These are phyloP conservation scores for Dendrolimus kikuchii DNA, from an alignment of 1,140 invertebrate genomes.

Conservation along the genomic window DNA sequence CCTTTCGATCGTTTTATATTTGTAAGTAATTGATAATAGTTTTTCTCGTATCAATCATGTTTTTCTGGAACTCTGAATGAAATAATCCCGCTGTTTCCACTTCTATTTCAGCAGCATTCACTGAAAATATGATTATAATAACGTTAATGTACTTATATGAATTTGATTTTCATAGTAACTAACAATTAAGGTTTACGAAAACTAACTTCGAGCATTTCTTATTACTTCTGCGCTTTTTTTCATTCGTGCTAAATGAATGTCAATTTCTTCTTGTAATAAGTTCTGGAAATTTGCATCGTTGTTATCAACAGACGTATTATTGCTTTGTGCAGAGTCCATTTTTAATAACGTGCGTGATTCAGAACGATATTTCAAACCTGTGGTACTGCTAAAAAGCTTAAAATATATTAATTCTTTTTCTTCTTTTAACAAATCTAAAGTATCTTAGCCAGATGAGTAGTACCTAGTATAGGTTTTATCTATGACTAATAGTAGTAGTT, in stretches of 20 bases:
- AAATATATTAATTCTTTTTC: too few relatives aligned
- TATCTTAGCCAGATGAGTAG: too few relatives aligned
- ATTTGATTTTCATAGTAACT: too few relatives aligned
- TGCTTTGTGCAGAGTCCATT: too few relatives aligned
- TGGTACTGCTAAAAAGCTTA: too few relatives aligned
- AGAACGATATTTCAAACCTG: too few relatives aligned
- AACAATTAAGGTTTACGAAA: background rate
- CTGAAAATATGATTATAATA: slow-evolving; percentile 20
- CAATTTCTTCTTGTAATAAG: slow-evolving; percentile 28
- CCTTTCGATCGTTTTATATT: slow-evolving; percentile 6
- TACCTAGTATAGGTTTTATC: too few relatives aligned
- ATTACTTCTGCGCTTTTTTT: slow-evolving; percentile 34
- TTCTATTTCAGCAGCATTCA: slow-evolving; percentile 46
- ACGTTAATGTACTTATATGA: background rate
- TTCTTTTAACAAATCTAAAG: too few relatives aligned
- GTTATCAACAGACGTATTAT: too few relatives aligned
- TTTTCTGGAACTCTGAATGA: slow-evolving; percentile 28
- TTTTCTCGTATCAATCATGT: slow-evolving; percentile 24
- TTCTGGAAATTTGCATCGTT: too few relatives aligned
- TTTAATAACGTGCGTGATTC: too few relatives aligned
- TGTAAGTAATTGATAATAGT: slow-evolving; percentile 6
- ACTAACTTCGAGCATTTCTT: slow-evolving; percentile 36
- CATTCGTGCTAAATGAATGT: slow-evolving; percentile 29
- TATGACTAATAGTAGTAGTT: too few relatives aligned
- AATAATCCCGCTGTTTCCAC: slow-evolving; percentile 44